phyloP scores from a whole-genome alignment of 1,140 invertebrate genomes.

The Listronotus oregonensis region DNA sequence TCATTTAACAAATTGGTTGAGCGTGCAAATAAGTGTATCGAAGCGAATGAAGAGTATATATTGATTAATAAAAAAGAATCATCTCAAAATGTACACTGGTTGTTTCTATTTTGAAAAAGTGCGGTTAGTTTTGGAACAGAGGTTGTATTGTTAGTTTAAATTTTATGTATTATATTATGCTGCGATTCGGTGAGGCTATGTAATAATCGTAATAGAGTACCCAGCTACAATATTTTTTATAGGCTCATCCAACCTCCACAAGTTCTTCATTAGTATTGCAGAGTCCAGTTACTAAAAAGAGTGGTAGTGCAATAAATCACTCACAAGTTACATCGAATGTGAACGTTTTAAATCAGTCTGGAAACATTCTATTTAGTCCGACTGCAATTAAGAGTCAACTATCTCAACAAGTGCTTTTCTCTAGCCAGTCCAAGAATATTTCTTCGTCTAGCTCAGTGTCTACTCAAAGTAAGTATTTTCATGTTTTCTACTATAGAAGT shows the following conservation, averaged over 20 bases:
- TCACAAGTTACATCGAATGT: constrained; percentile 33
- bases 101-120: too few relatives aligned
- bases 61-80: too few relatives aligned
- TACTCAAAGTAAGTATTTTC: constrained; percentile 22
- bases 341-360: constrained; percentile 48
- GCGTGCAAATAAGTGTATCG: too few relatives aligned
- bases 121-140: too few relatives aligned
- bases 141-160: too few relatives aligned
- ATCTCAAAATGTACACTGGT: too few relatives aligned
- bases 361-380: constrained; percentile 47
- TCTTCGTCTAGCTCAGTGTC: constrained; percentile 5
- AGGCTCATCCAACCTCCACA: constrained; percentile 45
- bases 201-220: too few relatives aligned
- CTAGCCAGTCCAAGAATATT: constrained; percentile 8
- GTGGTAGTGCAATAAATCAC: constrained; percentile 24
- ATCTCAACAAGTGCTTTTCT: constrained; percentile 24
- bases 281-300: constrained; percentile 33
- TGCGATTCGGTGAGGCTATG: too few relatives aligned
- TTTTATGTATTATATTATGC: too few relatives aligned
- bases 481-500: background rate
- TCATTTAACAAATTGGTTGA: too few relatives aligned
- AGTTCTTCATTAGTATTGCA: constrained; percentile 53
- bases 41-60: too few relatives aligned
- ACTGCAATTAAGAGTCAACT: constrained; percentile 21
- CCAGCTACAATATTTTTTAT: too few relatives aligned